Evolutionary conservation across 2,113 vertebrate species (phyloP).

Genomic region (Sakesphorus luctuosus): DNA sequence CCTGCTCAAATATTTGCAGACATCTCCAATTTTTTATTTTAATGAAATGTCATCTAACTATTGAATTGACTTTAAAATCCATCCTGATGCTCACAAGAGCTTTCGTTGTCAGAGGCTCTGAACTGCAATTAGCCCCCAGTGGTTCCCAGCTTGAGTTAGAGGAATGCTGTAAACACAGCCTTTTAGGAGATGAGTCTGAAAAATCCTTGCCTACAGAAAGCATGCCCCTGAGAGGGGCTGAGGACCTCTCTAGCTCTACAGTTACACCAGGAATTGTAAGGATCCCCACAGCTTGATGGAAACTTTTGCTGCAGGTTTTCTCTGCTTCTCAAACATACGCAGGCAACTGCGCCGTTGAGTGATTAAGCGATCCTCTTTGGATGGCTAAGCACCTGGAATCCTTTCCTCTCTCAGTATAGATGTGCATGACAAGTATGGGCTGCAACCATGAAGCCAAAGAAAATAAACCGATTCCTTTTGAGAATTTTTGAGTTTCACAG

Average conservation of each 20-base stretch:
- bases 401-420: not conserved
- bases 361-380: not conserved
- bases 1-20: constrained; percentile 65
- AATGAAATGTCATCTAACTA: constrained; percentile 41
- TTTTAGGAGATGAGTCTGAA: constrained; percentile 1
- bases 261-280: not conserved
- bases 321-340: not conserved
- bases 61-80: constrained; percentile 44
- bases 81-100: constrained; percentile 1
- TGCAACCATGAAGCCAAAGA: not conserved
- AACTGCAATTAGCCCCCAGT: constrained; percentile 22
- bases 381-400: constrained; percentile 16
- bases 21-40: constrained; percentile 30
- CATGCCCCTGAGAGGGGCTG: not conserved
- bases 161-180: not conserved
- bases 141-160: constrained; percentile 41
- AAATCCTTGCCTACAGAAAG: constrained; percentile 1
- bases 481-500: not conserved
- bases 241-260: not conserved
- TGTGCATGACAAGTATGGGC: not conserved
- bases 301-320: not conserved
- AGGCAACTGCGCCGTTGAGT: not conserved
- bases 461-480: not conserved
- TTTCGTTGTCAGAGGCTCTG: not conserved
- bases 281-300: not conserved